A percentile compares a stretch with the other conserved stretches of the same genome.
These are phyloP conservation scores for Aurelia aurita DNA, from an alignment of 30 jellyfish, hydroid and myxozoan species.

Conservation along the genomic window DNA sequence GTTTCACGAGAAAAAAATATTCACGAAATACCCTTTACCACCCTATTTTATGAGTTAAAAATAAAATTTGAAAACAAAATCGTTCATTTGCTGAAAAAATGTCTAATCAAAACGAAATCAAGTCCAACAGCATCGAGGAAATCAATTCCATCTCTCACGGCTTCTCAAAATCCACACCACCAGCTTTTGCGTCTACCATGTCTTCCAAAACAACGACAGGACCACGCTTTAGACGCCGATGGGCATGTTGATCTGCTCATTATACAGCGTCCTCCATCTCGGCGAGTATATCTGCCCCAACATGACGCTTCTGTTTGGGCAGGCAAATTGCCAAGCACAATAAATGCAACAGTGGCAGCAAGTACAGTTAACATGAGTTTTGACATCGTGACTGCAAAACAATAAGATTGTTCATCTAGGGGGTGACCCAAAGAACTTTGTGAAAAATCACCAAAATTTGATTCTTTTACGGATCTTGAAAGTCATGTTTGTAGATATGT, in stretches of 20 bases:
- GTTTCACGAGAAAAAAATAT: too few relatives aligned
- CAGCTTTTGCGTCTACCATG: background rate
- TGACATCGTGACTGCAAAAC: background rate
- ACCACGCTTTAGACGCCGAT: constrained; percentile 23
- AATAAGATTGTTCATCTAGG: too few relatives aligned
- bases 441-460: too few relatives aligned
- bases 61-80: too few relatives aligned
- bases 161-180: constrained; percentile 19
- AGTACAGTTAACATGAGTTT: constrained; percentile 3
- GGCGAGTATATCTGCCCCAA: constrained; percentile 26
- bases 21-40: too few relatives aligned
- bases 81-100: too few relatives aligned
- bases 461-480: too few relatives aligned
- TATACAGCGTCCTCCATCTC: constrained; percentile 3
- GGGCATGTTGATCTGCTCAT: constrained; percentile 4
- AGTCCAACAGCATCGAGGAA: too few relatives aligned
- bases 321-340: background rate
- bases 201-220: constrained; percentile 8
- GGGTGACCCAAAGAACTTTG: too few relatives aligned
- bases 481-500: too few relatives aligned
- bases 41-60: too few relatives aligned
- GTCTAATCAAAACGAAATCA: too few relatives aligned
- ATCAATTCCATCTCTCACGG: background rate
- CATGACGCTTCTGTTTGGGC: background rate
- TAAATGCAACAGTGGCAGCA: background rate